Conservation (phyloP, 2,797 vertebrate species). For the Phrynocephalus vlangalii region DNA sequence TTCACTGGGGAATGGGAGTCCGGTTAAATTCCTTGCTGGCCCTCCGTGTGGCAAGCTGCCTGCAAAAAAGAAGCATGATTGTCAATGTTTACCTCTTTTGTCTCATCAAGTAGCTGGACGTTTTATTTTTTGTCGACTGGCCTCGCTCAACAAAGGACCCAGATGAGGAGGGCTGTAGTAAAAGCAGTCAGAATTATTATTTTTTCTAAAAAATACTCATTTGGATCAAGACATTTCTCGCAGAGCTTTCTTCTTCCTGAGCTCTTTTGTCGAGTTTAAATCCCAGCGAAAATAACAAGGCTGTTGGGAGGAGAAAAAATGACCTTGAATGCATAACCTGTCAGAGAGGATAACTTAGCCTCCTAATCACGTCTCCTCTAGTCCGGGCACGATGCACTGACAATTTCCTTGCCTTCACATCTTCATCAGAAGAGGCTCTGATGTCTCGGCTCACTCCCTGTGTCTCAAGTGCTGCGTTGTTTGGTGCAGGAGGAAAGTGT, state of each 20-base stretch:
- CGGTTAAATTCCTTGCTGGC: background rate
- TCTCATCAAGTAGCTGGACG: background rate
- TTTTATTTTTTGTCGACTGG: background rate
- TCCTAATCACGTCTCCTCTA: background rate
- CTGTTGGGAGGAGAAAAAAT: background rate
- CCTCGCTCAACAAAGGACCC: background rate
- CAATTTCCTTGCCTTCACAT: constrained; percentile 8
- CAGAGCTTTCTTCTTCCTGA: background rate
- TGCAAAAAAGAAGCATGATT: background rate
- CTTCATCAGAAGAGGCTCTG: constrained; percentile 16
- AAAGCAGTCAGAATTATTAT: background rate
- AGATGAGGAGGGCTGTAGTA: too few species aligned
- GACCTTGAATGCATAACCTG: background rate
- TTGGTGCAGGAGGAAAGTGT: background rate
- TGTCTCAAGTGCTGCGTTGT: background rate
- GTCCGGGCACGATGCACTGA: background rate
- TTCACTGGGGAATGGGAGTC: background rate
- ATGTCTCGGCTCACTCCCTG: constrained; percentile 26
- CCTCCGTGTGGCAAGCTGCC: background rate
- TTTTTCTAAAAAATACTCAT: background rate
- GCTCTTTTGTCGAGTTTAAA: background rate
- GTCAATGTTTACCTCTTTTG: background rate
- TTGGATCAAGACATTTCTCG: background rate
- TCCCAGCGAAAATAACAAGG: background rate
- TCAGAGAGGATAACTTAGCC: background rate